Evolutionary conservation across 2,888 invertebrate genomes (phyloP), one percentile per base, ranked within the genome.

Genomic region (Eudemis profundana): DNA sequence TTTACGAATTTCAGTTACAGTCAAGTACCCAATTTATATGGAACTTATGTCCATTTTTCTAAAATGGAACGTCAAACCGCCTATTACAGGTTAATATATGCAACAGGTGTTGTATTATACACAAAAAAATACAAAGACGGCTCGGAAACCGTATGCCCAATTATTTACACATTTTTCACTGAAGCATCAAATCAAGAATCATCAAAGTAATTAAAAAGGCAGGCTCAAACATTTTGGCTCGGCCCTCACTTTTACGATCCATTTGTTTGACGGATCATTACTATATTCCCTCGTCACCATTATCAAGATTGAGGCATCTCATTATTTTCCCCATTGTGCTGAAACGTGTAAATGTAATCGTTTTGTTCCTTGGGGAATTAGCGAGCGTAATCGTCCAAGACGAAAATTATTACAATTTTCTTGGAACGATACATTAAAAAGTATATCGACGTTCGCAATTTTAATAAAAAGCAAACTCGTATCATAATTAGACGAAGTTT

Each of bases 231-330:
- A 61, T 50, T 60, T 50, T 14, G 29, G 49, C 40, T 27, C 15
- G 21, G n/a, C 29, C 50, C 50, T 33, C 61, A 23, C 12, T 59
- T 29, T 29, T 59, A 51, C 23, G 36, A 59, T 63, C 19, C 49
- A 56, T 56, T 64, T 64, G 36, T 44, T 64, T 23, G 50, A 51
- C 44, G 29, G 36, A 50, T 23, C 23, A 57, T 64, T 50, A 42
- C 33, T 50, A 36, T 44, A 51, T n/a, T 36, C 17, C 15, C 44
- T 57, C 36, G n/a, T 59, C 33, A 21, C 42, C 57, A 33, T 51
- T 17, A 59, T 59, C 50, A 62, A 59, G 57, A 64, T 33, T 50
- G 7, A 64, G 56, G 44, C 27, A 36, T 64, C 57, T 64, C 42
- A 56, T 57, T 57, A 64, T 42, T 40, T 29, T 38, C 10, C n/a